A percentile compares a stretch with the other conserved stretches of the same genome.
phyloP scores from a whole-genome alignment of 2,113 vertebrate genomes.

The Pedionomus torquatus region DNA sequence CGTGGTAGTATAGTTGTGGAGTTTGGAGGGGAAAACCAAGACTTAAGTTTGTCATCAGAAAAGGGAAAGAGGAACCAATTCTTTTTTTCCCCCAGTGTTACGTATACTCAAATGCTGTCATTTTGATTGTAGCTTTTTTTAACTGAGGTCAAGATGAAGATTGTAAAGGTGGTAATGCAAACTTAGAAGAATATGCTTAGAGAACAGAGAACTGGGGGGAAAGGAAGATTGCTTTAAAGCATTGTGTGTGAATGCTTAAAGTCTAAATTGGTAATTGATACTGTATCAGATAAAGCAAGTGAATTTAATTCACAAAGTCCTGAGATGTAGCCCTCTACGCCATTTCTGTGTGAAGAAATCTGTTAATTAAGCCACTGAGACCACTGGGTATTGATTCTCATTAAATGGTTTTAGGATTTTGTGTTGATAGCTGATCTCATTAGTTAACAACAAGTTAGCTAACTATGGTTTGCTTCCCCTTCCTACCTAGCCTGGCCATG shows the following conservation, averaged over 20 bases:
- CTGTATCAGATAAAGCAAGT: neutral
- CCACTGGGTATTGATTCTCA: neutral
- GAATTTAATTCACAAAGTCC: neutral
- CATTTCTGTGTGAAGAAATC: neutral
- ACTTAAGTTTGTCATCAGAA: neutral
- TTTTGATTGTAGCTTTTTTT: neutral
- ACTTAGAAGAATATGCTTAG: neutral
- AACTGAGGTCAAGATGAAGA: neutral
- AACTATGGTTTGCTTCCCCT: neutral
- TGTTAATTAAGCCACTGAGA: neutral
- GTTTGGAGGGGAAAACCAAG: neutral
- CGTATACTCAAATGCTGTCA: neutral
- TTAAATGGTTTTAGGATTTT: neutral
- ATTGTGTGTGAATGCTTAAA: neutral
- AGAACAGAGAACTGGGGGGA: neutral
- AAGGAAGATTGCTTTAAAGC: neutral
- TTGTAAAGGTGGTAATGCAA: neutral
- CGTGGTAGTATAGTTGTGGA: rapidly evolving
- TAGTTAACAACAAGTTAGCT: neutral
- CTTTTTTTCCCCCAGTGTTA: neutral
- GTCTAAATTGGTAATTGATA: neutral
- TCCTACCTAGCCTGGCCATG: neutral
- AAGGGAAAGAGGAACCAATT: neutral
- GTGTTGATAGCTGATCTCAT: neutral
- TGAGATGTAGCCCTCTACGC: neutral